Percentiles rank a stretch among this genome's conserved stretches.
These are phyloP conservation scores for Brachynemurus nebulosus DNA, from an alignment of 2,888 invertebrate genomes.

Conservation along the genomic window DNA sequence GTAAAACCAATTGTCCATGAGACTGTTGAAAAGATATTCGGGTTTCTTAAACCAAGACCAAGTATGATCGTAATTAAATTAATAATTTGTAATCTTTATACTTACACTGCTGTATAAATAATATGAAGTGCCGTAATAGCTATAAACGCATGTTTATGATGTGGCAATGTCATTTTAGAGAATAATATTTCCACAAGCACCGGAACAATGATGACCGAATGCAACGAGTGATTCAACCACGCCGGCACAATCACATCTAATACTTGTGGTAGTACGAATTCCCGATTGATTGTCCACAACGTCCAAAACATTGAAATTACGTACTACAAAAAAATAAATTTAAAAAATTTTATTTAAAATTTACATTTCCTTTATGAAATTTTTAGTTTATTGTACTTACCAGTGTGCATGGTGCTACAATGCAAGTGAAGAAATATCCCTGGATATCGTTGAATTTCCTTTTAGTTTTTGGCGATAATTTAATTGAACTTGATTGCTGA, in stretches of 20 bases:
- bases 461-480: background rate
- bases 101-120: constrained; percentile 5
- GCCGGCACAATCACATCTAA: constrained; percentile 38
- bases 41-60: too few species aligned
- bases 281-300: constrained; percentile 37
- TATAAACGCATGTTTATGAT: constrained; percentile 4
- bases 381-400: background rate
- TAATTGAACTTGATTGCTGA: background rate
- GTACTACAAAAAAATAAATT: constrained; percentile 31
- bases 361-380: background rate
- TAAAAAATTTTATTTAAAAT: background rate
- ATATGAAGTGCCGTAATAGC: background rate
- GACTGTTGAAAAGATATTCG: background rate
- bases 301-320: constrained; percentile 40
- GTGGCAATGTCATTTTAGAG: constrained; percentile 19
- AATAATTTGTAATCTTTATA: background rate
- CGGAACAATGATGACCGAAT: constrained; percentile 38
- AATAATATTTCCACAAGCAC: constrained; percentile 34
- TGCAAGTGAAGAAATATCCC: background rate
- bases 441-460: background rate
- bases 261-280: constrained; percentile 39
- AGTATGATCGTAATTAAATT: background rate
- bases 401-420: background rate
- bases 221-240: constrained; percentile 46
- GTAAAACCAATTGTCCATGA: too few species aligned